phyloP scores from a whole-genome alignment of 2,888 invertebrate genomes.

The Phragmatobia fuliginosa region DNA sequence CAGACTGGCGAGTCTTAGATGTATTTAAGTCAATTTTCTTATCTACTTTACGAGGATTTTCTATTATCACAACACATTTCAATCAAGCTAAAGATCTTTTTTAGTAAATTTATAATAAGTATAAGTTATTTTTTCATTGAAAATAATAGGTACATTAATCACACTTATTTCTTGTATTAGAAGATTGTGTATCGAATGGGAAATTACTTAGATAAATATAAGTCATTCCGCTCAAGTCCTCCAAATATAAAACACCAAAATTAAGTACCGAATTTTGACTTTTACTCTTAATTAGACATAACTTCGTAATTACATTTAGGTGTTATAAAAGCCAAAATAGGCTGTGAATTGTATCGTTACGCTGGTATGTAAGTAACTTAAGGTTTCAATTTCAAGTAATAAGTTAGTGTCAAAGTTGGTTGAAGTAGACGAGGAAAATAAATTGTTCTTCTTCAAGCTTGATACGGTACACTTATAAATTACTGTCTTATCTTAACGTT shows the following conservation, averaged over 20 bases:
- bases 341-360: constrained; percentile 65
- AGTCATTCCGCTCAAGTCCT: neutral
- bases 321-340: constrained; percentile 63
- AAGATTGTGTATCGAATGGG: neutral
- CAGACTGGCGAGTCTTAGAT: neutral
- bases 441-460: constrained; percentile 42
- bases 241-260: constrained; percentile 20
- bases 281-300: constrained; percentile 26
- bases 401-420: constrained; percentile 40
- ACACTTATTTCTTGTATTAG: neutral
- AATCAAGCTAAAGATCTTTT: neutral
- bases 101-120: too few relatives aligned
- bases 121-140: too few relatives aligned
- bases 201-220: neutral
- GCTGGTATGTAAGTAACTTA: constrained; percentile 44
- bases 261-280: constrained; percentile 29
- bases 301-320: constrained; percentile 41
- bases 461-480: constrained; percentile 45
- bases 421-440: constrained; percentile 34
- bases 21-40: neutral
- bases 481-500: constrained; percentile 32
- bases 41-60: neutral
- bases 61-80: neutral
- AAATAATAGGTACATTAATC: too few relatives aligned
- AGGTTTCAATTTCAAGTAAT: constrained; percentile 45